Evolutionary conservation across 2,113 vertebrate species (phyloP).

Genomic region (Amblyornis subalaris): DNA sequence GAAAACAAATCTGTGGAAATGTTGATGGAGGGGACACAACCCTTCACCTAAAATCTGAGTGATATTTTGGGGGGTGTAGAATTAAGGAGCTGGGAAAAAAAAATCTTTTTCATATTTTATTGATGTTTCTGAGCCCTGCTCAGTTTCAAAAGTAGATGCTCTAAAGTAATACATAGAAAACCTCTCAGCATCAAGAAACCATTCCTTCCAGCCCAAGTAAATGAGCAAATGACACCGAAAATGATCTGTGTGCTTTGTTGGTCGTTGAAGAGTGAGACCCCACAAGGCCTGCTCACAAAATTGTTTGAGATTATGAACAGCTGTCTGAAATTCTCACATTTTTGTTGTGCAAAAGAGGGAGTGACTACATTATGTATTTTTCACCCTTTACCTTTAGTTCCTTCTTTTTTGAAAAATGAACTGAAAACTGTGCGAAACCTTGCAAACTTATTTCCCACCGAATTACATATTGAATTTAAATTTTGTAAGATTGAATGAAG

Average conservation of each 20-base stretch:
- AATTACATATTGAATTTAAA: not conserved
- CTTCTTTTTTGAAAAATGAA: not conserved
- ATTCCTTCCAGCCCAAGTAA: not conserved
- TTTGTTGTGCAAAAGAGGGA: not conserved
- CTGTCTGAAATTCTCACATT: not conserved
- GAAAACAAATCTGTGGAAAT: not conserved
- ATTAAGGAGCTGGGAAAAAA: not conserved
- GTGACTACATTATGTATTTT: not conserved
- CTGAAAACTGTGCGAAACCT: not conserved
- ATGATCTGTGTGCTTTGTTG: fast-evolving
- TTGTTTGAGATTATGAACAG: not conserved
- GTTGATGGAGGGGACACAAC: not conserved
- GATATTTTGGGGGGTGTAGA: not conserved
- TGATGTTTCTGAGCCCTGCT: not conserved
- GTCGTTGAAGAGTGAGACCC: not conserved
- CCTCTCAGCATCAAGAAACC: not conserved
- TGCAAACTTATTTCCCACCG: not conserved
- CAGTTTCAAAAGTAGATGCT: not conserved
- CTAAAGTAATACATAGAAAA: not conserved
- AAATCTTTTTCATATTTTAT: not conserved
- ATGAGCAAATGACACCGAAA: not conserved
- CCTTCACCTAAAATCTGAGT: not conserved
- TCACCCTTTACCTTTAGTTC: not conserved
- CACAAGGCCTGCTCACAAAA: not conserved
- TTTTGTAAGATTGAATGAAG: not conserved